Percentiles rank a stretch among this genome's conserved stretches.
Evolutionary conservation across 2,797 vertebrate genomes (phyloP).

Genomic region (Pelodytes ibericus): DNA sequence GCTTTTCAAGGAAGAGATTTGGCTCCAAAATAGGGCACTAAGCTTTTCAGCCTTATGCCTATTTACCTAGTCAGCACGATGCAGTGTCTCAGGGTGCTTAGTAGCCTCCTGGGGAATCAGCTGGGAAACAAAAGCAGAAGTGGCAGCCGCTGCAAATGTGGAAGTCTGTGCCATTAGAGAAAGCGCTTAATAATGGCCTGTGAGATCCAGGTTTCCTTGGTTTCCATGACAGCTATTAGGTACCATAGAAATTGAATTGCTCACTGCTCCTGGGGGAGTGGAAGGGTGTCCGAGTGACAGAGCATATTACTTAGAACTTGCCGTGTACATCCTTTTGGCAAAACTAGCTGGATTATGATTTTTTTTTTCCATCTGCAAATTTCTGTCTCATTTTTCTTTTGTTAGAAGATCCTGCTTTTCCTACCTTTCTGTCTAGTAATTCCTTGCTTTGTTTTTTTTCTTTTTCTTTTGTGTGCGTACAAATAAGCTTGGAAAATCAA

Average conservation of each 20-base stretch:
- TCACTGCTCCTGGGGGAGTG: constrained; percentile 63
- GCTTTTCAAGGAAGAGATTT: constrained; percentile 80
- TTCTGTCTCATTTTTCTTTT: constrained; percentile 39
- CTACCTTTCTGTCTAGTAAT: constrained; percentile 57
- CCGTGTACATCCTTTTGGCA: constrained; percentile 57
- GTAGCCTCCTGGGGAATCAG: constrained; percentile 60
- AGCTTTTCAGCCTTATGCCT: constrained; percentile 82
- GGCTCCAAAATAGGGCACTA: constrained; percentile 86
- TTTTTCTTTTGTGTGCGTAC: constrained; percentile 62
- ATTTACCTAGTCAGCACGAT: constrained; percentile 73
- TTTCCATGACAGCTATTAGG: constrained; percentile 81
- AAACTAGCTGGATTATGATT: constrained; percentile 59
- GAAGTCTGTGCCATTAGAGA: constrained; percentile 64
- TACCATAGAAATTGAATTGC: constrained; percentile 71
- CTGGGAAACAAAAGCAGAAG: constrained; percentile 63
- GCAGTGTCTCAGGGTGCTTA: constrained; percentile 62
- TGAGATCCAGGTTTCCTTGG: constrained; percentile 70
- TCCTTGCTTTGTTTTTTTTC: constrained; percentile 59
- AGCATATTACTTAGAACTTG: constrained; percentile 62
- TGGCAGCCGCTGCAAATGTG: constrained; percentile 63
- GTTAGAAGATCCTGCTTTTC: constrained; percentile 53
- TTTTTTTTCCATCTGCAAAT: constrained; percentile 48
- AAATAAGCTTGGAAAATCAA: constrained; percentile 70
- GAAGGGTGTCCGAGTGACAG: constrained; percentile 60
- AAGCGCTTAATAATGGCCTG: constrained; percentile 70